Percentiles rank a stretch among this genome's conserved stretches.
Conservation (phyloP, 2,113 vertebrate species). For the Lamprotornis superbus region DNA sequence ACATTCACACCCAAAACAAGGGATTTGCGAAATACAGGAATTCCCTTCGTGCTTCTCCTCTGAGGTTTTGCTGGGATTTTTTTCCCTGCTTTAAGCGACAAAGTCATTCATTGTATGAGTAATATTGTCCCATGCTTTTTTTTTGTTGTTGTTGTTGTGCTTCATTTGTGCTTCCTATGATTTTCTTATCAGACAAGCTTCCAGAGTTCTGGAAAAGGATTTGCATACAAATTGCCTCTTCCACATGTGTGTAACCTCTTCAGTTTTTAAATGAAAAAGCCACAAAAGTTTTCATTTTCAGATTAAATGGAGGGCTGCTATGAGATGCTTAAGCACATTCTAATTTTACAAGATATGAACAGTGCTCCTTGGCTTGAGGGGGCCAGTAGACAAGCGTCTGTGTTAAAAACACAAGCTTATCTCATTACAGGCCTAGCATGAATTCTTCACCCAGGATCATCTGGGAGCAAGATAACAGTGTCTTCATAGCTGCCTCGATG, state of each 20-base stretch:
- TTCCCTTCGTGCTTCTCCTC: slow-evolving; percentile 58
- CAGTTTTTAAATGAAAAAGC: neutral
- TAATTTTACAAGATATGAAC: neutral
- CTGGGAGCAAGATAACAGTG: neutral
- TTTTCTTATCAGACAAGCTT: slow-evolving; percentile 30
- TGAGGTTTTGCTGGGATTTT: neutral
- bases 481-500: neutral
- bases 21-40: slow-evolving; percentile 44
- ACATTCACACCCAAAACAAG: neutral
- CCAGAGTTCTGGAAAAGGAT: neutral
- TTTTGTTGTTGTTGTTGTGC: slow-evolving; percentile 5
- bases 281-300: neutral
- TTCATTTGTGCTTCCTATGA: slow-evolving; percentile 52
- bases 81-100: neutral
- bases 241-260: accelerated
- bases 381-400: neutral
- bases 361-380: neutral
- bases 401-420: neutral
- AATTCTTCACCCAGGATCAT: neutral
- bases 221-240: neutral
- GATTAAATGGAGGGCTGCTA: neutral
- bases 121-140: neutral
- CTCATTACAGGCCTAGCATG: neutral
- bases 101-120: slow-evolving; percentile 34
- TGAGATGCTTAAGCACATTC: neutral